Conservation (phyloP, 2,113 vertebrate genomes). For the Furnarius figulus region DNA sequence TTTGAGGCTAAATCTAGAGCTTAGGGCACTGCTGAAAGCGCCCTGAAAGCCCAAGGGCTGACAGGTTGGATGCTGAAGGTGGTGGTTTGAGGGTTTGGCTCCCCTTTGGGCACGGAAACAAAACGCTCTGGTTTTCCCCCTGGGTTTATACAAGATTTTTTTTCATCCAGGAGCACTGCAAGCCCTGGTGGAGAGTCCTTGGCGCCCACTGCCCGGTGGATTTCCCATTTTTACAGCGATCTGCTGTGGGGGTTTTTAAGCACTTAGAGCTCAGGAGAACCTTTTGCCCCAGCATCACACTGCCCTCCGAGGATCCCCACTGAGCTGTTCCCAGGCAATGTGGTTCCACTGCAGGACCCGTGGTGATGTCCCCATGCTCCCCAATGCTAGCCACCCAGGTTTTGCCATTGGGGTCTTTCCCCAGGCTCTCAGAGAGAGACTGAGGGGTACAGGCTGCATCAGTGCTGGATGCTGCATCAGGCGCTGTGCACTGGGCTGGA, state of each 20-base stretch:
- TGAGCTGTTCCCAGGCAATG: fast-evolving
- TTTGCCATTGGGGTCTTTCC: neutral
- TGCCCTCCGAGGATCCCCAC: fast-evolving
- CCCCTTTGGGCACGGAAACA: neutral
- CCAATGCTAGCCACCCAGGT: fast-evolving
- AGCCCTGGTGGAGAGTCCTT: neutral
- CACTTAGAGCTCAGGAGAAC: neutral
- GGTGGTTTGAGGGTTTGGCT: neutral
- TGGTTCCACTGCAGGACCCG: fast-evolving
- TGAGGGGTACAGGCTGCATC: neutral
- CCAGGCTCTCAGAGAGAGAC: neutral
- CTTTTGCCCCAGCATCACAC: fast-evolving
- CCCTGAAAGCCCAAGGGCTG: neutral
- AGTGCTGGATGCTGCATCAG: neutral
- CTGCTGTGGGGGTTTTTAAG: neutral
- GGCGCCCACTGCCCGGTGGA: fast-evolving
- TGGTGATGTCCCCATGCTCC: no score
- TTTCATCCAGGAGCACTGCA: fast-evolving
- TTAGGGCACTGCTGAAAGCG: neutral
- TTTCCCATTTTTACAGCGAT: neutral
- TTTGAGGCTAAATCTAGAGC: neutral
- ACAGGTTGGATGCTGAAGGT: neutral
- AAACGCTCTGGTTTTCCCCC: neutral
- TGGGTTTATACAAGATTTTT: neutral
- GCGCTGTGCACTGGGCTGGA: fast-evolving